Conservation (phyloP, 2,888 invertebrate species). For the Bugula neritina region DNA sequence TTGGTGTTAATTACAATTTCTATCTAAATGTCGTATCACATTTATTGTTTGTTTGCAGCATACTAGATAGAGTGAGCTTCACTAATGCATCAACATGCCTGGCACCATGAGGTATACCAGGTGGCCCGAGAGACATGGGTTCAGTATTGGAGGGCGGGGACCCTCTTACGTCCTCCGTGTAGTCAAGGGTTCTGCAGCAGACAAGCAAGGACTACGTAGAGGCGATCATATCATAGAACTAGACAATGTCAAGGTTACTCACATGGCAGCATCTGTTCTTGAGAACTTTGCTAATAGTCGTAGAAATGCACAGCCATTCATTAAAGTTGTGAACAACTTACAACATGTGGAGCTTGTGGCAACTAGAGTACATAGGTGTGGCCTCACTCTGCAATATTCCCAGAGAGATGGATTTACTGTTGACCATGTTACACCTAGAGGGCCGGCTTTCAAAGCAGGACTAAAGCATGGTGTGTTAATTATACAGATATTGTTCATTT, state of each 20-base stretch:
- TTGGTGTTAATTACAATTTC: too few species aligned
- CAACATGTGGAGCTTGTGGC: conserved; percentile 39
- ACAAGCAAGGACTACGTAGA: conserved; percentile 42
- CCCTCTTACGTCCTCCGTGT: conserved; percentile 47
- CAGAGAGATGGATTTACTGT: conserved; percentile 40
- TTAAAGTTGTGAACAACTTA: conserved; percentile 46
- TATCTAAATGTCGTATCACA: too few species aligned
- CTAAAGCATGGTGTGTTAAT: conserved; percentile 40
- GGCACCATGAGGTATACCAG: too few species aligned
- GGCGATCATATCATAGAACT: conserved; percentile 50
- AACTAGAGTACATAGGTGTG: conserved; percentile 39
- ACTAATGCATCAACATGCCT: too few species aligned
- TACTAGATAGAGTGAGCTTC: too few species aligned
- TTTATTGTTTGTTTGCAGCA: too few species aligned
- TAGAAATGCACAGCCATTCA: conserved; percentile 39
- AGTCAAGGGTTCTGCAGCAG: conserved; percentile 43
- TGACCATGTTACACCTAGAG: conserved; percentile 40
- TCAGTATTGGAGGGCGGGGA: conserved; percentile 47
- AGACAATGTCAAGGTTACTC: conserved; percentile 46
- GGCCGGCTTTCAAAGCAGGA: conserved; percentile 45
- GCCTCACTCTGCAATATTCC: conserved; percentile 39
- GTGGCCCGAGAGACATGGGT: conserved; percentile 50
- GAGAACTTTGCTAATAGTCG: conserved; percentile 40
- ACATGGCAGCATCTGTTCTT: conserved; percentile 42
- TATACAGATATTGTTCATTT: too few species aligned